Evolutionary conservation across 1,140 invertebrate species (phyloP).

Genomic region (Lanistes nyassanus): DNA sequence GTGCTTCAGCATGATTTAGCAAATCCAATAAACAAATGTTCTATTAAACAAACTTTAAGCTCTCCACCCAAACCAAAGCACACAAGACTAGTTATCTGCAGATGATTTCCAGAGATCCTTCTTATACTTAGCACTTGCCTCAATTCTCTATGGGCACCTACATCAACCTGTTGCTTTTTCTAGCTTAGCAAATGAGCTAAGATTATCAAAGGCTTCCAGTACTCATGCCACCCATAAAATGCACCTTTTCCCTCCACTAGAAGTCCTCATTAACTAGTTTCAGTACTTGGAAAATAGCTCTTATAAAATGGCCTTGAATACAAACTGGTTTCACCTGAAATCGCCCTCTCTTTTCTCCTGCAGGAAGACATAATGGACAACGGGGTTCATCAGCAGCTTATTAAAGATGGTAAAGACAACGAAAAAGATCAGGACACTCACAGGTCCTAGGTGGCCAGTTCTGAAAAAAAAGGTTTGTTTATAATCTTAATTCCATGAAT

Average conservation of each 20-base stretch:
- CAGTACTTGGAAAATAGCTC: no score
- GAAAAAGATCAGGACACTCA: constrained; percentile 72
- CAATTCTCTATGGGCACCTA: no score
- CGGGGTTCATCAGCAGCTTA: constrained; percentile 73
- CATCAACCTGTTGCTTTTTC: constrained; percentile 75
- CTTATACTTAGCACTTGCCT: no score
- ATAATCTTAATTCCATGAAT: no score
- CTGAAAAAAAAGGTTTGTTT: constrained; percentile 64
- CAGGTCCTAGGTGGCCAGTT: constrained; percentile 72
- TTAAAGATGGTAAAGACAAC: constrained; percentile 72
- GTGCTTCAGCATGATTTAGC: no score
- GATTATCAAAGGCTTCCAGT: no score
- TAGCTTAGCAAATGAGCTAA: no score
- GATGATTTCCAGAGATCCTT: no score
- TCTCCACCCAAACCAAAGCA: no score
- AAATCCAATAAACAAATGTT: not conserved
- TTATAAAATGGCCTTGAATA: not conserved
- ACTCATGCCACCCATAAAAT: constrained; percentile 59
- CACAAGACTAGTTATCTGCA: no score
- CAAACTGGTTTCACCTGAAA: constrained; percentile 68
- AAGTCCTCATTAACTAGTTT: not conserved
- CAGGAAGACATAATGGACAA: constrained; percentile 71
- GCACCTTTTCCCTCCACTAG: not conserved
- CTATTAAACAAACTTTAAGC: no score
- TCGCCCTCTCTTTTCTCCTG: constrained; percentile 74